phyloP scores from a whole-genome alignment of 2,113 vertebrate genomes.

The Elachura formosa region DNA sequence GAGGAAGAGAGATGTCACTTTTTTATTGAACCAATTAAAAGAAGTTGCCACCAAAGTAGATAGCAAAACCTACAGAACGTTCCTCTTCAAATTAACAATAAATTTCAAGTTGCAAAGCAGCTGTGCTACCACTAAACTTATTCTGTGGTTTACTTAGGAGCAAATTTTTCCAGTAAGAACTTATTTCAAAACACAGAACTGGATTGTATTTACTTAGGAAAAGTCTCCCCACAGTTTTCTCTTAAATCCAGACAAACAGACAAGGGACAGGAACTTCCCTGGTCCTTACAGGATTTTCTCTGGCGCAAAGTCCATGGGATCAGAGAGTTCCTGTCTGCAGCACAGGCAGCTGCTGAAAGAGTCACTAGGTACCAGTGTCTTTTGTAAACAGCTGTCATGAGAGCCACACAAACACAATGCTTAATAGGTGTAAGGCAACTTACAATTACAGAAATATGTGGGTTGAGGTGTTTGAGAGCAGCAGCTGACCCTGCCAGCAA shows the following conservation, averaged over 20 bases:
- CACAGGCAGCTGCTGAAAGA: not conserved
- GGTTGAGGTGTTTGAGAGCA: constrained; percentile 86
- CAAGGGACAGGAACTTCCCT: not conserved
- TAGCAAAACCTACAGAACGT: not conserved
- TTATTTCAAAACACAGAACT: not conserved
- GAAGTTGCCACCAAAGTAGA: not conserved
- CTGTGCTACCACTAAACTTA: not conserved
- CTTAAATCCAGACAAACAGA: not conserved
- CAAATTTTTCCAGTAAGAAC: not conserved
- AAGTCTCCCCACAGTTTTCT: not conserved
- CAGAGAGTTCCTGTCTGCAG: not conserved
- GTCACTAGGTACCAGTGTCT: not conserved
- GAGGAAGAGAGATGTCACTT: not conserved
- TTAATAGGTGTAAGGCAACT: constrained; percentile 37
- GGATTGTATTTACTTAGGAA: not conserved
- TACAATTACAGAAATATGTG: constrained; percentile 81
- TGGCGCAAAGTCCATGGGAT: not conserved
- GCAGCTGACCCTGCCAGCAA: constrained; percentile 82
- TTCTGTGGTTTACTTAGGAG: not conserved
- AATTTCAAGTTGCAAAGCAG: not conserved
- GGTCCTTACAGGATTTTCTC: not conserved
- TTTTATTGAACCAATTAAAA: not conserved
- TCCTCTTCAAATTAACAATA: not conserved
- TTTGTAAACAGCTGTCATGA: not conserved
- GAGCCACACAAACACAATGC: not conserved